Percentiles rank a stretch among this genome's conserved stretches.
phyloP scores from a whole-genome alignment of 2,888 invertebrate genomes.

The Xylocampa areola region DNA sequence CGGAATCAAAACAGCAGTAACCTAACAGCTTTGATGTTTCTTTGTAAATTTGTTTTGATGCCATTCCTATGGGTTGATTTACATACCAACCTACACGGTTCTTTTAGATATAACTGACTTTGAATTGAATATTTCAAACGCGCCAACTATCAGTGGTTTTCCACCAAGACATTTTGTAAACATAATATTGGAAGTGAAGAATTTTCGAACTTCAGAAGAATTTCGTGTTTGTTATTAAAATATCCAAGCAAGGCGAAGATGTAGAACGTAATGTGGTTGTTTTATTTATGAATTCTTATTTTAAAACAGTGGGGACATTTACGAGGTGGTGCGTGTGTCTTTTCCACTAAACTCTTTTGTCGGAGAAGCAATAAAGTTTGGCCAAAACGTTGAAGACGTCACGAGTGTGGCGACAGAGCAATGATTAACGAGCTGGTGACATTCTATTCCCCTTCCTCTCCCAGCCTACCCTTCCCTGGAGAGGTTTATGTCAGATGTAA shows the following conservation, averaged over 20 bases:
- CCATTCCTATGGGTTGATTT: conserved; percentile 66
- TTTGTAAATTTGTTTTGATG: conserved; percentile 77
- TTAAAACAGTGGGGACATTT: conserved; percentile 74
- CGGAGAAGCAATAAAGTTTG: conserved; percentile 76
- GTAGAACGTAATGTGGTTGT: conserved; percentile 60
- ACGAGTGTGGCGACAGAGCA: conserved; percentile 76
- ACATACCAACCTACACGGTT: conserved; percentile 59
- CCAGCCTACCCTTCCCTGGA: conserved; percentile 38
- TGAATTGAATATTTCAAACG: conserved; percentile 55
- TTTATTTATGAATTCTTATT: conserved; percentile 70
- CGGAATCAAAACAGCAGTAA: conserved; percentile 79
- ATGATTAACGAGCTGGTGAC: conserved; percentile 82
- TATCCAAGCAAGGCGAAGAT: conserved; percentile 41
- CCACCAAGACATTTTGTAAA: conserved; percentile 47
- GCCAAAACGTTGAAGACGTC: conserved; percentile 71
- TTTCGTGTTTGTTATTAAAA: conserved; percentile 49
- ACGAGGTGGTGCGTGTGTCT: conserved; percentile 71
- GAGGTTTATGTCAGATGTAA: conserved; percentile 41
- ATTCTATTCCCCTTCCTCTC: conserved; percentile 58
- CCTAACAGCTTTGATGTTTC: conserved; percentile 81
- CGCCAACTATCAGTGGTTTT: conserved; percentile 46
- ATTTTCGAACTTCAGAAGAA: conserved; percentile 44
- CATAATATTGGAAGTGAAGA: conserved; percentile 40
- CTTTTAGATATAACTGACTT: conserved; percentile 56
- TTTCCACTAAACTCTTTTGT: conserved; percentile 73